These are phyloP conservation scores for Uropsilus gracilis DNA, from an alignment of 2,113 vertebrate species.

Conservation along the genomic window DNA sequence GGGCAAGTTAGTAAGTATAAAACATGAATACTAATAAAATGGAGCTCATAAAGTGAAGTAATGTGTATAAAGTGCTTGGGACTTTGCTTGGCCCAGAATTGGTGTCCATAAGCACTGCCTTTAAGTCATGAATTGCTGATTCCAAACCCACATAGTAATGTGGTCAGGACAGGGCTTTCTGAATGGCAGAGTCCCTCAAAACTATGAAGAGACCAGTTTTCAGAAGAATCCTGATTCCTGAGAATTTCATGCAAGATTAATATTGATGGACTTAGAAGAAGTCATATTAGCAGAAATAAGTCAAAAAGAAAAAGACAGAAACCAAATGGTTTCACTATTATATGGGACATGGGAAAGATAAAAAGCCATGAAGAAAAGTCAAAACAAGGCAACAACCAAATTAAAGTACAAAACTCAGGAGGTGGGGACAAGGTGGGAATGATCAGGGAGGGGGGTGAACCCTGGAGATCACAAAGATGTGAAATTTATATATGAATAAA, in stretches of 20 bases:
- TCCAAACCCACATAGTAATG: neutral
- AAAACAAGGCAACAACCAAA: no score
- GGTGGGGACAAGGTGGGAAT: no score
- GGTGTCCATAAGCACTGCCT: neutral
- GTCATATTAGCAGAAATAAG: no score
- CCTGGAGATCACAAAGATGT: no score
- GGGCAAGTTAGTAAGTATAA: neutral
- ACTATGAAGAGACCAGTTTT: neutral
- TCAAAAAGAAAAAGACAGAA: no score
- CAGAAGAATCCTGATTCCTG: neutral
- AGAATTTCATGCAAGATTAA: neutral
- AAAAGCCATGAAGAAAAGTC: no score
- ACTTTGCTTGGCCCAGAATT: neutral
- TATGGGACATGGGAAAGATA: no score
- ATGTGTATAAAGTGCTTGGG: neutral
- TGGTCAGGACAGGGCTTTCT: neutral
- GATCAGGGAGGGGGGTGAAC: no score
- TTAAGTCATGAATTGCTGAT: neutral
- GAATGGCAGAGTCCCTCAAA: neutral
- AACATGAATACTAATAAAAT: constrained; percentile 59
- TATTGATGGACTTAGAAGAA: no score
- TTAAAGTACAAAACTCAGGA: no score
- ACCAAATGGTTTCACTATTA: no score
- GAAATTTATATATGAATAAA: no score
- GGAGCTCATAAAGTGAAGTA: neutral